Conservation (phyloP, 2,797 vertebrate species). For the Brachyrhaphis roseni region DNA sequence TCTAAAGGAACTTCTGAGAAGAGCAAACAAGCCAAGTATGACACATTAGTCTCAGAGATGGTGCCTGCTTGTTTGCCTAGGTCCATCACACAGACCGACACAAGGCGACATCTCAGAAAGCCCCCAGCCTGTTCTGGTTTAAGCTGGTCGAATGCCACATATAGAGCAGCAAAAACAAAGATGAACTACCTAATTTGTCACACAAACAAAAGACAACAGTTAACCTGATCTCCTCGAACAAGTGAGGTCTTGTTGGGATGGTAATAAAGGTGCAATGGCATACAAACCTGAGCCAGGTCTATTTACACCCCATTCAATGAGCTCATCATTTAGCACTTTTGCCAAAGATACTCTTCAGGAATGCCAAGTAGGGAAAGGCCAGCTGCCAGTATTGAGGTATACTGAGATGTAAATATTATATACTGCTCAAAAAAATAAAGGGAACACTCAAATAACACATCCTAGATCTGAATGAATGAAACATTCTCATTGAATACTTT, state of each 20-base stretch:
- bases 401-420: neutral
- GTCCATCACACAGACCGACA: conserved; percentile 33
- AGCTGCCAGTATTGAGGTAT: neutral
- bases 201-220: conserved; percentile 18
- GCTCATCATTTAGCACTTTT: conserved; percentile 28
- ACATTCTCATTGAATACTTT: too few species aligned
- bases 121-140: conserved; percentile 19
- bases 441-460: too few species aligned
- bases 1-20: conserved; percentile 15
- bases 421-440: too few species aligned
- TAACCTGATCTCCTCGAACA: conserved; percentile 38
- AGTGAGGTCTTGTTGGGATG: conserved; percentile 39
- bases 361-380: neutral
- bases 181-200: conserved; percentile 33
- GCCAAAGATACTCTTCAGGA: conserved; percentile 7
- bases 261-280: conserved; percentile 25
- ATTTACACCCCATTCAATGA: conserved; percentile 31
- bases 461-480: too few species aligned
- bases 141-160: conserved; percentile 50
- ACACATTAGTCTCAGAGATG: conserved; percentile 25
- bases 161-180: conserved; percentile 37
- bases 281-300: conserved; percentile 30
- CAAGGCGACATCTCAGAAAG: conserved; percentile 21
- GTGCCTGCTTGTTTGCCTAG: conserved; percentile 42
- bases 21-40: conserved; percentile 29